phyloP scores from a whole-genome alignment of 2,113 vertebrate genomes.

The Thamnaconus septentrionalis region DNA sequence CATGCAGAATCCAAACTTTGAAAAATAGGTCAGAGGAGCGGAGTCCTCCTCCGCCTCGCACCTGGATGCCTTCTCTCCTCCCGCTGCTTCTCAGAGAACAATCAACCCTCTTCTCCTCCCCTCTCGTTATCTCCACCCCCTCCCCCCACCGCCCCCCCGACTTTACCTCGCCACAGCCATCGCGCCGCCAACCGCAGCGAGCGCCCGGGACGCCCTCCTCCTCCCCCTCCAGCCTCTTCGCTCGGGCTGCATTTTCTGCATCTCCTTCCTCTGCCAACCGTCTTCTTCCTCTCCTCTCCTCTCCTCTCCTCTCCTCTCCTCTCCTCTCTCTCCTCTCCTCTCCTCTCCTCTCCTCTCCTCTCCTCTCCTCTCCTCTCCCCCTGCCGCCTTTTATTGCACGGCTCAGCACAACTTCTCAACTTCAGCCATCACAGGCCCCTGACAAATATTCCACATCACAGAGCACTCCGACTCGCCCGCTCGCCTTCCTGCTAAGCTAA shows the following conservation, averaged over 20 bases:
- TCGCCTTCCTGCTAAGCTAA: slow-evolving; percentile 59
- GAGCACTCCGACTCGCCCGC: slow-evolving; percentile 57
- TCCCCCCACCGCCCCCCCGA: slow-evolving; percentile 11
- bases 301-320: not conserved
- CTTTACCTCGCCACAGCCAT: slow-evolving; percentile 21
- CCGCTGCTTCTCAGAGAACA: slow-evolving; percentile 26
- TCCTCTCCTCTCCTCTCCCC: slow-evolving; percentile 28
- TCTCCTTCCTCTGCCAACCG: no score
- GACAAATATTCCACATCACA: slow-evolving; percentile 63
- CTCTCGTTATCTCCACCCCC: not conserved
- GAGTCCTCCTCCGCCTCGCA: slow-evolving; percentile 41
- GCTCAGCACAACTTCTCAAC: slow-evolving; percentile 70
- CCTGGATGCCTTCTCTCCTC: slow-evolving; percentile 33
- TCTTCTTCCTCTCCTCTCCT: not conserved
- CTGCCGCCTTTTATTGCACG: slow-evolving; percentile 46
- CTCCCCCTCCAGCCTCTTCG: no score
- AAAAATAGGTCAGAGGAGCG: slow-evolving; percentile 70
- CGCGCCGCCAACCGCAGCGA: slow-evolving; percentile 2
- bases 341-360: slow-evolving; percentile 19
- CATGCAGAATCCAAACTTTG: slow-evolving; percentile 28
- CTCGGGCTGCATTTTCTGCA: no score
- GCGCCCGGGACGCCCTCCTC: no score
- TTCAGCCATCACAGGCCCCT: slow-evolving; percentile 61
- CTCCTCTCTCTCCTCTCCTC: not conserved
- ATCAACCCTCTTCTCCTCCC: slow-evolving; percentile 20